Evolutionary conservation across 1,140 invertebrate species (phyloP).

Genomic region (Mactra quadrangularis): DNA sequence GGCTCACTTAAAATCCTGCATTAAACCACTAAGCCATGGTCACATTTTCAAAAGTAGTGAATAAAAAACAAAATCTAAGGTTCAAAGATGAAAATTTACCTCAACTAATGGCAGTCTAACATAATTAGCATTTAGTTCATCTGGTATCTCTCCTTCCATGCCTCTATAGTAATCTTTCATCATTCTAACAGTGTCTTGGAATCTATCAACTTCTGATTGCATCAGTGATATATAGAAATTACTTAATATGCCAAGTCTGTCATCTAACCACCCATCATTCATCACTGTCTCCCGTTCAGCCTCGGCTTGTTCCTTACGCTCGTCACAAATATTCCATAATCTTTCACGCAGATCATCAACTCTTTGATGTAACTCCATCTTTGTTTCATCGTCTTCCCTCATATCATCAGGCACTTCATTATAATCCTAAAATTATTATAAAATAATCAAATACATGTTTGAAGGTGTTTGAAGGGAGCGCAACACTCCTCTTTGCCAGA

Average conservation of each 20-base stretch:
- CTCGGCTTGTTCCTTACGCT: slow-evolving; percentile 82
- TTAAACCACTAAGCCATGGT: no score
- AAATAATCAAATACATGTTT: no score
- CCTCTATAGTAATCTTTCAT: slow-evolving; percentile 83
- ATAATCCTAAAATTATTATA: slow-evolving; percentile 77
- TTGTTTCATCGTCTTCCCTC: slow-evolving; percentile 83
- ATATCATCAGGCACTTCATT: slow-evolving; percentile 83
- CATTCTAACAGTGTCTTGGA: slow-evolving; percentile 82
- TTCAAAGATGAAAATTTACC: slow-evolving; percentile 63
- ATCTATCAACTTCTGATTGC: slow-evolving; percentile 83
- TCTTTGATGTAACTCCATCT: slow-evolving; percentile 82
- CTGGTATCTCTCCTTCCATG: slow-evolving; percentile 83
- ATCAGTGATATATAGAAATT: slow-evolving; percentile 83
- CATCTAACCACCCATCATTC: slow-evolving; percentile 83
- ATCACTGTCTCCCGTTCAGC: slow-evolving; percentile 80
- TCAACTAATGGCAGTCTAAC: slow-evolving; percentile 82
- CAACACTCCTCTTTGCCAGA: no score
- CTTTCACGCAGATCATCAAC: slow-evolving; percentile 82
- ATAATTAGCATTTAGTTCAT: slow-evolving; percentile 79
- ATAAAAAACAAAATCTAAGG: no score
- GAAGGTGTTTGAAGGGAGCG: no score
- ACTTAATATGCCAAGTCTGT: slow-evolving; percentile 81
- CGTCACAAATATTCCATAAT: slow-evolving; percentile 83
- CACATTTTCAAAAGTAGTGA: no score
- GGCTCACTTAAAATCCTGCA: no score